phyloP scores from a whole-genome alignment of 2,797 vertebrate species.

The Gobionotothen gibberifrons region DNA sequence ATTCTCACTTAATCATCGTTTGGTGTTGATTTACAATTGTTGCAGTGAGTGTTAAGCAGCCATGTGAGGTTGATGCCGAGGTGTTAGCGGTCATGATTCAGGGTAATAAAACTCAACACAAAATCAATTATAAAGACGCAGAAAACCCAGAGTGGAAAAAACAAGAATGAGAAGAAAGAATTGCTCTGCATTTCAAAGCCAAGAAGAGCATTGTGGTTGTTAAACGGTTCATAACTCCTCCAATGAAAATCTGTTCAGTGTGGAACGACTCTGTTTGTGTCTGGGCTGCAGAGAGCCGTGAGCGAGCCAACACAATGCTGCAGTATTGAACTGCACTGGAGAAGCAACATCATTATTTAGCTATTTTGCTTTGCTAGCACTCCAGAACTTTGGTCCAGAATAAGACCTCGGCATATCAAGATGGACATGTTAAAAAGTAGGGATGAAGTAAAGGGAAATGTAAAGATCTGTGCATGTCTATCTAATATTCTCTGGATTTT shows the following conservation, averaged over 20 bases:
- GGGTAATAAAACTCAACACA: slow-evolving; percentile 47
- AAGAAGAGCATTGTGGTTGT: slow-evolving; percentile 42
- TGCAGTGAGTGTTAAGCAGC: slow-evolving; percentile 41
- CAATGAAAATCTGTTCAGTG: slow-evolving; percentile 37
- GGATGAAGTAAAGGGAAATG: not conserved
- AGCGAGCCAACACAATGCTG: slow-evolving; percentile 45
- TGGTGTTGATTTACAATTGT: slow-evolving; percentile 39
- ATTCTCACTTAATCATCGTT: slow-evolving; percentile 37
- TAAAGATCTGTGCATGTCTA: not conserved
- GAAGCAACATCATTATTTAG: slow-evolving; percentile 19
- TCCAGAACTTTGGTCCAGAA: not conserved
- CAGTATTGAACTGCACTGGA: slow-evolving; percentile 39
- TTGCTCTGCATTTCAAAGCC: slow-evolving; percentile 36
- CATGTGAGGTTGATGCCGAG: slow-evolving; percentile 31
- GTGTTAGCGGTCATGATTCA: slow-evolving; percentile 53
- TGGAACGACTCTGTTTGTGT: slow-evolving; percentile 34
- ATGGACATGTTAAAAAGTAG: not conserved
- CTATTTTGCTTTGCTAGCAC: slow-evolving; percentile 2
- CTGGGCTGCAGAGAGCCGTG: slow-evolving; percentile 41
- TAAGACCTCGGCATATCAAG: not conserved
- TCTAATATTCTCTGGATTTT: not conserved
- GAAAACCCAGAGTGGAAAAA: not conserved
- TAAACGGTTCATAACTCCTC: slow-evolving; percentile 59
- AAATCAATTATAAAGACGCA: slow-evolving; percentile 57
- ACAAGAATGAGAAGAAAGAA: slow-evolving; percentile 20